phyloP scores from a whole-genome alignment of 1,140 invertebrate species.

The Drosophila tropicalis region DNA sequence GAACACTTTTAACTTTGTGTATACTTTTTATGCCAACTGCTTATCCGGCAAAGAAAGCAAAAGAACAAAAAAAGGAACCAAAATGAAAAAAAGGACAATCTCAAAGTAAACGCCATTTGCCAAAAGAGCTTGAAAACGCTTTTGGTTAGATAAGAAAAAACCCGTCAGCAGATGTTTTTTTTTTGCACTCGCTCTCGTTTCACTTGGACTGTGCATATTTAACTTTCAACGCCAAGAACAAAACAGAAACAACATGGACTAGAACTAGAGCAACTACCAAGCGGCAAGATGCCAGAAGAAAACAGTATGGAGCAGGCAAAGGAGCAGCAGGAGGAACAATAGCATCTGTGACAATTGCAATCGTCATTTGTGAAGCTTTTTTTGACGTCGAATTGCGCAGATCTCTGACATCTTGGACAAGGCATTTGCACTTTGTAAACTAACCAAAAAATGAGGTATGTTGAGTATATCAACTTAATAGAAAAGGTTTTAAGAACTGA shows the following conservation, averaged over 20 bases:
- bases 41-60: neutral
- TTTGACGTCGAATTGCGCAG: constrained; percentile 20
- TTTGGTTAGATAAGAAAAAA: constrained; percentile 63
- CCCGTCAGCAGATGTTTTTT: constrained; percentile 49
- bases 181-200: constrained; percentile 15
- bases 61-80: constrained; percentile 9
- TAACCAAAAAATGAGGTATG: neutral
- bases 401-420: constrained; percentile 8
- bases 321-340: neutral
- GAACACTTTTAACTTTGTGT: constrained; percentile 13
- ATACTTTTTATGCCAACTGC: constrained; percentile 4
- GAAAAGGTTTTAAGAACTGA: neutral
- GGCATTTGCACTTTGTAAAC: constrained; percentile 13
- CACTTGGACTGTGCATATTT: constrained; percentile 52
- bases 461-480: neutral
- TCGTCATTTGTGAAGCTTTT: constrained; percentile 57
- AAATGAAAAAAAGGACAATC: constrained; percentile 1
- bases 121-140: constrained; percentile 61
- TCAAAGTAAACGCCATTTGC: constrained; percentile 56
- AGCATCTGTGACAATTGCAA: constrained; percentile 67
- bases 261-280: neutral
- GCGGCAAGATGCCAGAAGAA: neutral
- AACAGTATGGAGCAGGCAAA: neutral
- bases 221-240: constrained; percentile 45
- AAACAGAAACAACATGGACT: constrained; percentile 4